phyloP scores from a whole-genome alignment of 2,888 invertebrate genomes.

The Hartigia nigra region DNA sequence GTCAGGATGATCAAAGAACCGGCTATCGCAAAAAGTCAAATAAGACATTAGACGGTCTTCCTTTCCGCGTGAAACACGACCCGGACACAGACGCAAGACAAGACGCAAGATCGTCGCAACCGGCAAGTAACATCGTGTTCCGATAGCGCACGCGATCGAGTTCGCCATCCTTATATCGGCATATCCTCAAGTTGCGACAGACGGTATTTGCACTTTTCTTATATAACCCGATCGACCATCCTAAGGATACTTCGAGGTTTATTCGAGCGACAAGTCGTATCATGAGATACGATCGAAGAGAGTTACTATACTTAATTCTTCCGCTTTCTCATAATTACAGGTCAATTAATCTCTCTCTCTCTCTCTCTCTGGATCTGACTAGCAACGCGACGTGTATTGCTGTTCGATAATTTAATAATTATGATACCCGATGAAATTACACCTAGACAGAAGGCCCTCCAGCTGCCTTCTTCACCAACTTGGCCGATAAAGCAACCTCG shows the following conservation, averaged over 20 bases:
- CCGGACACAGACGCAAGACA: background rate
- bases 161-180: slow-evolving; percentile 31
- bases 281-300: background rate
- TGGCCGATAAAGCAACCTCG: background rate
- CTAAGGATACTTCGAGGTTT: background rate
- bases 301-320: background rate
- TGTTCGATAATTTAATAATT: background rate
- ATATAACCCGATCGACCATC: slow-evolving; percentile 27
- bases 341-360: slow-evolving; percentile 2
- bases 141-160: slow-evolving; percentile 46
- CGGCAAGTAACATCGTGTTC: background rate
- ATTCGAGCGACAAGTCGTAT: background rate
- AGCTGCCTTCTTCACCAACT: background rate
- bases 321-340: slow-evolving; percentile 2
- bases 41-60: background rate
- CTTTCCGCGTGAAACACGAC: background rate
- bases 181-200: slow-evolving; percentile 42
- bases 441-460: background rate
- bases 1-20: background rate
- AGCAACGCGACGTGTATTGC: background rate
- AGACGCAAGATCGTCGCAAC: background rate
- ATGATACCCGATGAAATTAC: background rate
- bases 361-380: background rate
- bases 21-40: background rate
- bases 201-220: slow-evolving; percentile 37